phyloP scores from a whole-genome alignment of 1,140 invertebrate species.

The Euura saliciscinereae region DNA sequence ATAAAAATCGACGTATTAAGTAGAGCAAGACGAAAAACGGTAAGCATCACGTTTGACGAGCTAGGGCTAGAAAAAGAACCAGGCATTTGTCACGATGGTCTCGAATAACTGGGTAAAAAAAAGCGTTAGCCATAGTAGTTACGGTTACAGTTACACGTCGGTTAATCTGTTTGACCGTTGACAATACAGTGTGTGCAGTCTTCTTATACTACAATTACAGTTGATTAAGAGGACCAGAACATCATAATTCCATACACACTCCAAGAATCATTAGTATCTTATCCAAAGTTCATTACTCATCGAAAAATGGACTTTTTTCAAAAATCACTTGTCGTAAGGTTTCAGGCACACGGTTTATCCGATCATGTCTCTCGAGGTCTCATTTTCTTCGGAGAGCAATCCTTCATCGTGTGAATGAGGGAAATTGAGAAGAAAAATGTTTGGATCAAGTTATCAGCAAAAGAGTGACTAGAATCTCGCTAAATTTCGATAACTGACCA shows the following conservation, averaged over 20 bases:
- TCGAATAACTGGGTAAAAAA: neutral
- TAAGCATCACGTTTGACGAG: neutral
- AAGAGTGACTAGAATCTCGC: too few relatives aligned
- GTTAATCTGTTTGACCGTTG: neutral
- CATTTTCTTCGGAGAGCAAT: too few relatives aligned
- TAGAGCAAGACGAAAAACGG: neutral
- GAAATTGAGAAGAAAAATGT: too few relatives aligned
- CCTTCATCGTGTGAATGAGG: too few relatives aligned
- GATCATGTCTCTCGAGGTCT: too few relatives aligned
- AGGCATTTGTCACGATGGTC: neutral
- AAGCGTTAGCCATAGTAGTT: neutral
- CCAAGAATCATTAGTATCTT: too few relatives aligned
- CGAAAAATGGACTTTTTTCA: too few relatives aligned
- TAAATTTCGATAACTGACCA: too few relatives aligned
- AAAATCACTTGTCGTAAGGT: too few relatives aligned
- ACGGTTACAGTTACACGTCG: neutral
- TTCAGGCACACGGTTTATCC: too few relatives aligned
- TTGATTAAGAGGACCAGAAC: neutral
- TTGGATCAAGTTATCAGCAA: too few relatives aligned
- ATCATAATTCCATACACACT: neutral
- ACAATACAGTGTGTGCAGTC: neutral
- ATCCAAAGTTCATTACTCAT: too few relatives aligned
- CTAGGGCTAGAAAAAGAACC: neutral
- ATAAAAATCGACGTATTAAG: neutral
- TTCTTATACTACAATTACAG: neutral